Conservation (phyloP, 2,797 vertebrate genomes). For the Leptodactylus fallax region DNA sequence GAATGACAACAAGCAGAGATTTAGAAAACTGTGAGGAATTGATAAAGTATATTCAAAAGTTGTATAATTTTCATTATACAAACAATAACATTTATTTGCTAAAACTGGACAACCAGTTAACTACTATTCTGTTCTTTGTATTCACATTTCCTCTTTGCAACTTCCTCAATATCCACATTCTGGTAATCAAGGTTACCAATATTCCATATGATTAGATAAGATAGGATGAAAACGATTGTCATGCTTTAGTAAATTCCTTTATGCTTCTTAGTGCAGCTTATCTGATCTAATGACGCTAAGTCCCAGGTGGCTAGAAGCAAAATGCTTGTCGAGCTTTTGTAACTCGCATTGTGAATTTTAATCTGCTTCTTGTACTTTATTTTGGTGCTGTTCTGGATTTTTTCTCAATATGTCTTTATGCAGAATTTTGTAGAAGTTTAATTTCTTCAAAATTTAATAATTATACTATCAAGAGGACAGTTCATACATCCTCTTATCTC, state of each 20-base stretch:
- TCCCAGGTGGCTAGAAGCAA: constrained; percentile 41
- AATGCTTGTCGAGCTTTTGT: constrained; percentile 47
- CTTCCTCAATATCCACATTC: constrained; percentile 24
- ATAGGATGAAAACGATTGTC: constrained; percentile 50
- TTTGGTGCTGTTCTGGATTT: constrained; percentile 17
- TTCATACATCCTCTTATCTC: too few relatives aligned
- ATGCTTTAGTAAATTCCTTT: constrained; percentile 54
- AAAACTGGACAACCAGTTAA: not conserved
- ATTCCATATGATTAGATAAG: constrained; percentile 48
- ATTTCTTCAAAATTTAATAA: not conserved
- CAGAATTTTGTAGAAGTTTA: constrained; percentile 2
- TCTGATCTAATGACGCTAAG: constrained; percentile 47
- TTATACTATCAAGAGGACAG: not conserved
- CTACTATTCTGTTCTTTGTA: not conserved
- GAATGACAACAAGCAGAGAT: too few relatives aligned
- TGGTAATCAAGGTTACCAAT: constrained; percentile 36
- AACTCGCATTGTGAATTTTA: constrained; percentile 28
- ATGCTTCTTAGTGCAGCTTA: constrained; percentile 46
- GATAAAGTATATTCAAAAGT: too few relatives aligned
- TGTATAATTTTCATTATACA: too few relatives aligned
- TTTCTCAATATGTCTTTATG: not conserved
- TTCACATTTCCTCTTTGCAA: constrained; percentile 26
- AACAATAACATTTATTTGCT: too few relatives aligned
- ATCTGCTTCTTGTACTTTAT: constrained; percentile 23
- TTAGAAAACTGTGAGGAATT: too few relatives aligned